Evolutionary conservation across 2,888 invertebrate genomes (phyloP).

Genomic region (Diaphora mendica): DNA sequence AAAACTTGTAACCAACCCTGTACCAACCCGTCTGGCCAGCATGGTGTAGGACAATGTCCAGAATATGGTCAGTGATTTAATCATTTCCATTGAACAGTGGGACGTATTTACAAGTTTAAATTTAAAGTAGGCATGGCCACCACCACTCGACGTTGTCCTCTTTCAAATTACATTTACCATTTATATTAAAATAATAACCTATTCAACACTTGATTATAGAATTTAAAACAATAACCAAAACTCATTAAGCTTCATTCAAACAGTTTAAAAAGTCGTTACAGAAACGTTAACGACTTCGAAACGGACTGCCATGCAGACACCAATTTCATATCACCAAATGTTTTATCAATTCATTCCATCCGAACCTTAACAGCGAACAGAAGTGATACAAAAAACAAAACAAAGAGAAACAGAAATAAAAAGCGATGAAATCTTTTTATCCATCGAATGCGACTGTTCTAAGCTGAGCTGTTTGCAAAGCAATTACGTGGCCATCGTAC

Average conservation of each 20-base stretch:
- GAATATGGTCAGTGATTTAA: neutral
- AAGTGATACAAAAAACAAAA: slow-evolving; percentile 38
- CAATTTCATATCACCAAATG: slow-evolving; percentile 28
- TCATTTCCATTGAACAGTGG: neutral
- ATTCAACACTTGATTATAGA: neutral
- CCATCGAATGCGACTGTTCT: slow-evolving; percentile 63
- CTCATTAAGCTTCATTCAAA: slow-evolving; percentile 1
- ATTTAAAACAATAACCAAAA: neutral
- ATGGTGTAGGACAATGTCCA: neutral
- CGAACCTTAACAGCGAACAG: slow-evolving; percentile 47
- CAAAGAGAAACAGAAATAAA: slow-evolving; percentile 51
- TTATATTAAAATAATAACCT: neutral
- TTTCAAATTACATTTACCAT: neutral
- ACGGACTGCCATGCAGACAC: slow-evolving; percentile 17
- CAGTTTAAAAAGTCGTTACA: slow-evolving; percentile 18
- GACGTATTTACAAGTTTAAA: neutral
- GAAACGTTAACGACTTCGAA: slow-evolving; percentile 5
- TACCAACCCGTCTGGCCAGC: too few relatives aligned
- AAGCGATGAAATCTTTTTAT: slow-evolving; percentile 58
- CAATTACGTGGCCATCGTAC: slow-evolving; percentile 67
- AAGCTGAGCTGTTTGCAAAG: slow-evolving; percentile 69
- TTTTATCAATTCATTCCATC: slow-evolving; percentile 26
- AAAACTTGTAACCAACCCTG: too few relatives aligned
- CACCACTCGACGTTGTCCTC: neutral
- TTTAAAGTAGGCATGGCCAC: neutral